Evolutionary conservation across 2,888 invertebrate species (phyloP).

Genomic region (Tridacna crocea): DNA sequence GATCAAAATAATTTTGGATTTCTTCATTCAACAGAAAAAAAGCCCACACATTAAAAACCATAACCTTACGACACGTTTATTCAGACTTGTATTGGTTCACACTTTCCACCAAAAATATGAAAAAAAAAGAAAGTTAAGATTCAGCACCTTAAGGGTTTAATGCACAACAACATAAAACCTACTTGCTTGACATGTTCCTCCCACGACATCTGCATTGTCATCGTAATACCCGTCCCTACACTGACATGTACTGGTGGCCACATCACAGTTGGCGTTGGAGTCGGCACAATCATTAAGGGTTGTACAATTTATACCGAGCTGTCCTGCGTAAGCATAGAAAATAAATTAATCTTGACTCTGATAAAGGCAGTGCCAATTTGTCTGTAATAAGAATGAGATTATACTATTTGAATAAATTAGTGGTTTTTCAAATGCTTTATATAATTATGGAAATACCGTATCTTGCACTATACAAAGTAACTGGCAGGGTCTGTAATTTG

Average conservation of each 20-base stretch:
- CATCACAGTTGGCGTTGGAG: not conserved
- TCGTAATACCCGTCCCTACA: not conserved
- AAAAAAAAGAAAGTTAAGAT: not conserved
- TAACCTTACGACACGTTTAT: not conserved
- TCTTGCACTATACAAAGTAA: too few species aligned
- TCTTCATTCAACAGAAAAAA: not conserved
- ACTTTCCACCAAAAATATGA: not conserved
- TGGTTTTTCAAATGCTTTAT: too few species aligned
- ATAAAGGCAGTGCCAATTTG: too few species aligned
- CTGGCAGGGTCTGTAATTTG: too few species aligned
- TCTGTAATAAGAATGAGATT: too few species aligned
- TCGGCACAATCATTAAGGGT: not conserved
- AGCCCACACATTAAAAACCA: not conserved
- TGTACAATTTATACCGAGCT: not conserved
- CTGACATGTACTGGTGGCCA: not conserved
- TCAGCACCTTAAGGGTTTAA: not conserved
- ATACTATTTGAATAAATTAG: too few species aligned
- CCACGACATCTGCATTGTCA: not conserved
- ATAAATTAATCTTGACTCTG: too few species aligned
- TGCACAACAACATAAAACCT: not conserved
- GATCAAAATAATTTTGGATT: too few species aligned
- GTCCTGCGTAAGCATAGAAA: too few species aligned
- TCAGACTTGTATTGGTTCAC: not conserved
- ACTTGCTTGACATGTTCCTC: not conserved
- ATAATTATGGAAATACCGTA: too few species aligned